Evolutionary conservation across 2,113 vertebrate genomes (phyloP).

Genomic region (Malaclemys terrapin): DNA sequence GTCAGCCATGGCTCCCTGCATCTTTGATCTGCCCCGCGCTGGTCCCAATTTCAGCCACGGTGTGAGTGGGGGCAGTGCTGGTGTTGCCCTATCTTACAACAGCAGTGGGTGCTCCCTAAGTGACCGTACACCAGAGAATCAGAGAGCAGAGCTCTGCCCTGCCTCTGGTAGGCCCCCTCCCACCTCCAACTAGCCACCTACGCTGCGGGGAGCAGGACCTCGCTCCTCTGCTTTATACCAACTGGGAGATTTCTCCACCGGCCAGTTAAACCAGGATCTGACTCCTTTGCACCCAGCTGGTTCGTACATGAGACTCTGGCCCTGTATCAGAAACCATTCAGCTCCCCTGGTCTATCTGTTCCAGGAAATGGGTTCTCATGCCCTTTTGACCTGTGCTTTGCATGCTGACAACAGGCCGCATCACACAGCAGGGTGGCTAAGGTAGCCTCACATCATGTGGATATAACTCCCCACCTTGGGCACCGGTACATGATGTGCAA

Average conservation of each 20-base stretch:
- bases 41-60: background rate
- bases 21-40: background rate
- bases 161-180: background rate
- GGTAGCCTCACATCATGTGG: background rate
- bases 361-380: accelerated
- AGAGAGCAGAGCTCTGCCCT: background rate
- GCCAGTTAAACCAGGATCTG: background rate
- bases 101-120: background rate
- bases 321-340: background rate
- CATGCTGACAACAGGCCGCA: background rate
- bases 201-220: background rate
- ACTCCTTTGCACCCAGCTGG: background rate
- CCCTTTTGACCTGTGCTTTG: background rate
- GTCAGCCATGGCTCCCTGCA: background rate
- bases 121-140: background rate
- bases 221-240: background rate
- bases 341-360: accelerated
- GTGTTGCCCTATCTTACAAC: too few relatives aligned
- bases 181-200: background rate
- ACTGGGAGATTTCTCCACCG: background rate
- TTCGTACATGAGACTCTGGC: accelerated
- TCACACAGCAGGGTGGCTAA: background rate
- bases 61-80: background rate
- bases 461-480: accelerated
- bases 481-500: background rate